A percentile compares a stretch with the other conserved stretches of the same genome.
Conservation (phyloP, 2,797 vertebrate species). For the Lagodon rhomboides region DNA sequence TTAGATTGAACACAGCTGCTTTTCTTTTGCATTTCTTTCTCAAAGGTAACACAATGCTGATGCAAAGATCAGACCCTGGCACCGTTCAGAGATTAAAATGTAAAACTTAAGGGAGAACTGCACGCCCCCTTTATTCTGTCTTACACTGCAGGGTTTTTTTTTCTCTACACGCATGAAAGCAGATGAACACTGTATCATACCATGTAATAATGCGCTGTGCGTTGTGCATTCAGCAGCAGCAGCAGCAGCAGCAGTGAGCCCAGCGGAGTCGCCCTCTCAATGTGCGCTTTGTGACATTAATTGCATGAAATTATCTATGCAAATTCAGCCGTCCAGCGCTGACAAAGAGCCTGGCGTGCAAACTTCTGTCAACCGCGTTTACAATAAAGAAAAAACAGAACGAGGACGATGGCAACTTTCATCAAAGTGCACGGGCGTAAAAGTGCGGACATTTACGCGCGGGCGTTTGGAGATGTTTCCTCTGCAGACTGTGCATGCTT, state of each 20-base stretch:
- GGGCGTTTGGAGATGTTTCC: constrained; percentile 1
- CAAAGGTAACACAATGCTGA: not conserved
- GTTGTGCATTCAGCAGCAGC: constrained; percentile 31
- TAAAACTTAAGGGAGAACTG: constrained; percentile 7
- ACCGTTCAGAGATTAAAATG: not conserved
- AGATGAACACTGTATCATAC: constrained; percentile 22
- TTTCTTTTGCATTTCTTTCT: not conserved
- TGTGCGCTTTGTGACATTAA: constrained; percentile 46
- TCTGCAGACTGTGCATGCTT: constrained; percentile 38
- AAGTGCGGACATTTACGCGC: constrained; percentile 36
- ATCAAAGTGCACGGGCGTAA: constrained; percentile 24
- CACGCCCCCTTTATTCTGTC: not conserved
- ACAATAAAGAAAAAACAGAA: not conserved
- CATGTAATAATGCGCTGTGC: constrained; percentile 6
- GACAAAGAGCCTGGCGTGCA: constrained; percentile 46
- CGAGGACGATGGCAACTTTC: constrained; percentile 56
- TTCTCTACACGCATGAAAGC: not conserved
- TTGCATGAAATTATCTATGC: constrained; percentile 46
- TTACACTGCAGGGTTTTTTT: not conserved
- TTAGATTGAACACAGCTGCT: not conserved
- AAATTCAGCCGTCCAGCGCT: constrained; percentile 23
- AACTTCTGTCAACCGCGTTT: constrained; percentile 48
- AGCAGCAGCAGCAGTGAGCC: constrained; percentile 2
- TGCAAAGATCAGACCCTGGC: not conserved
- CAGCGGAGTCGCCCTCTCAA: constrained; percentile 10